Base-by-base conservation (phyloP, 30 jellyfish, hydroid and myxozoan genomes). In the Kudoa iwatai region DNA sequence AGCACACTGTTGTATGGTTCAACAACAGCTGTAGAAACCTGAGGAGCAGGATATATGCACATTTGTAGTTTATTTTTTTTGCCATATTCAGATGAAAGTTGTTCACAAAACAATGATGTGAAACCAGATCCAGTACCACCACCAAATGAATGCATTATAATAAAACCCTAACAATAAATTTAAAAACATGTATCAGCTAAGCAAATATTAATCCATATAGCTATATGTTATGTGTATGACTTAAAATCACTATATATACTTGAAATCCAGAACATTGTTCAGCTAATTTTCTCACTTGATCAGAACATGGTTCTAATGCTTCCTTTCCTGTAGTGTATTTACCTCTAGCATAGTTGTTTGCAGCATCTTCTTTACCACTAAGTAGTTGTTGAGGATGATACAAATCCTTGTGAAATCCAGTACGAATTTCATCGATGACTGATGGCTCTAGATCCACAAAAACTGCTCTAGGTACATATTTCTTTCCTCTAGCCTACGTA, bases 391-490 rank as follows among this genome's bases (percentile, higher is more conserved):
- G 11, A 6, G 36, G 36, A 28, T 28, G 36, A 28, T 6, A 28
- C 7, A 28, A 28, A 7, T 6, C 36, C 36, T 13, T 13, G 13
- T 28, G 11, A 28, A 6, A 7, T 7, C 13, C 13, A 6, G 11
- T 28, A 6, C 36, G 7, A 28, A 28, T 28, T 28, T 28, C 36
- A 28, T 28, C 36, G 13, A 28, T 7, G 13, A 28, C 36, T 28
- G 13, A 28, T 28, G 36, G 36, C 13, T 28, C 36, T 6, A 13
- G 9, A 28, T 28, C 36, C 11, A 28, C 13, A 28, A 28, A 28
- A 28, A 28, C 11, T 28, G 36, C 36, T 28, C 36, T 28, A 13
- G 36, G 36, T 28, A 28, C 36, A 13, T 28, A 28, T 28, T 28
- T 28, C 11, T 9, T 28, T 13, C 36, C 13, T 9, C n/a, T n/a